Percentiles rank a stretch among this genome's conserved stretches.
phyloP scores from a whole-genome alignment of 2,888 invertebrate species.

The Diplazon laetatorius region DNA sequence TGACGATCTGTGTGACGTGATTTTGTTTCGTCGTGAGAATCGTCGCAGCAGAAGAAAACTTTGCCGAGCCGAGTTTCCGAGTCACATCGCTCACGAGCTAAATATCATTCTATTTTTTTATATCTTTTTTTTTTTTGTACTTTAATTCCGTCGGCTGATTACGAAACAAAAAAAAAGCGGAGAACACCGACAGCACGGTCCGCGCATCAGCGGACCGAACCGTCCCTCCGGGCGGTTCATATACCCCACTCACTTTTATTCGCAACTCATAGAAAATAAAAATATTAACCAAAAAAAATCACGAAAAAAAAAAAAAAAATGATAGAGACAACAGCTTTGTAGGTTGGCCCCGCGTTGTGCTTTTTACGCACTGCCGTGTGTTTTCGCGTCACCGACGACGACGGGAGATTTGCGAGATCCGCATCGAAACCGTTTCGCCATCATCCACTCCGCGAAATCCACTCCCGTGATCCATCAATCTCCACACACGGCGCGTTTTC shows the following conservation, averaged over 20 bases:
- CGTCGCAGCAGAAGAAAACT: conserved; percentile 32
- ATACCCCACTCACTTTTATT: conserved; percentile 50
- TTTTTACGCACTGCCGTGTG: not conserved
- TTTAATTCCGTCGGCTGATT: conserved; percentile 43
- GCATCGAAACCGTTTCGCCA: conserved; percentile 35
- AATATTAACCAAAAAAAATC: not conserved
- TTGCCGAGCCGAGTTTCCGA: conserved; percentile 19
- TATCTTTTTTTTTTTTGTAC: not conserved
- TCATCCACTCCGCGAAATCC: conserved; percentile 6
- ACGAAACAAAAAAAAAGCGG: conserved; percentile 44
- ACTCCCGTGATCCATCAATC: not conserved
- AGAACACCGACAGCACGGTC: conserved; percentile 1
- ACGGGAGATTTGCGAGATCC: not conserved
- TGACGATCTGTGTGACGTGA: no score
- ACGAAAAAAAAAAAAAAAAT: no score
- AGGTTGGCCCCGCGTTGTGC: not conserved
- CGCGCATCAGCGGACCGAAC: not conserved
- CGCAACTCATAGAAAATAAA: conserved; percentile 38
- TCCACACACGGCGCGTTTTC: conserved; percentile 15
- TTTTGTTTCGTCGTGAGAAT: not conserved
- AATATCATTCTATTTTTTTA: conserved; percentile 39
- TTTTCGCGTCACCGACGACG: conserved; percentile 49
- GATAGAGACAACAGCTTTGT: no score
- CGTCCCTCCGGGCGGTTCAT: not conserved
- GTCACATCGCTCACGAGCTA: conserved; percentile 48